Conservation (phyloP, 2,888 invertebrate species). For the Orthonychiurus folsomi region DNA sequence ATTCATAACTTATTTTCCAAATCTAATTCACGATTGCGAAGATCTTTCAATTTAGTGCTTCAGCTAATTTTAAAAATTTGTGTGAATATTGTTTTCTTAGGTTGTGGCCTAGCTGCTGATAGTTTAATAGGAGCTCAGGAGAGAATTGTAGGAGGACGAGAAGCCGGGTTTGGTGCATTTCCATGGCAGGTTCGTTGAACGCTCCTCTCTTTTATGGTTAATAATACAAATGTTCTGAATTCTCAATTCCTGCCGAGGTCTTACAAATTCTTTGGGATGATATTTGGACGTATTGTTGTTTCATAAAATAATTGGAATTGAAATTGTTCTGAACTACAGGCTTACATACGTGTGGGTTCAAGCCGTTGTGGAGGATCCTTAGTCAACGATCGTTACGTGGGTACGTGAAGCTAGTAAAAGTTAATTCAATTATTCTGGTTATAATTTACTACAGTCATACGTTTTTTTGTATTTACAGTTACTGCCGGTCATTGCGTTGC, state of each 20-base stretch:
- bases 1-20: not conserved
- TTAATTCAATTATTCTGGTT: not conserved
- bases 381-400: conserved; percentile 77
- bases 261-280: no score
- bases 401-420: conserved; percentile 12
- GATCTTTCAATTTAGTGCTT: no score
- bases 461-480: no score
- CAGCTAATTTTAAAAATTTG: no score
- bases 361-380: conserved; percentile 89
- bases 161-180: conserved; percentile 87
- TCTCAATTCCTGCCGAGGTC: conserved; percentile 3
- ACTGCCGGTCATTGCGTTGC: conserved; percentile 93
- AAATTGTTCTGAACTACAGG: no score
- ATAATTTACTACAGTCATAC: no score
- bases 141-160: conserved; percentile 80
- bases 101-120: conserved; percentile 75
- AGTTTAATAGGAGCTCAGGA: conserved; percentile 67
- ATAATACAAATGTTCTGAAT: not conserved
- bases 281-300: no score
- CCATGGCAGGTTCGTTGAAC: conserved; percentile 68
- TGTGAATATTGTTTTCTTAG: no score
- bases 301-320: no score
- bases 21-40: no score
- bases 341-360: conserved; percentile 85
- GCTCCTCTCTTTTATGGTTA: not conserved